Conservation (phyloP, 92 coral and sea anemone species). For the Epizoanthus scotinus region DNA sequence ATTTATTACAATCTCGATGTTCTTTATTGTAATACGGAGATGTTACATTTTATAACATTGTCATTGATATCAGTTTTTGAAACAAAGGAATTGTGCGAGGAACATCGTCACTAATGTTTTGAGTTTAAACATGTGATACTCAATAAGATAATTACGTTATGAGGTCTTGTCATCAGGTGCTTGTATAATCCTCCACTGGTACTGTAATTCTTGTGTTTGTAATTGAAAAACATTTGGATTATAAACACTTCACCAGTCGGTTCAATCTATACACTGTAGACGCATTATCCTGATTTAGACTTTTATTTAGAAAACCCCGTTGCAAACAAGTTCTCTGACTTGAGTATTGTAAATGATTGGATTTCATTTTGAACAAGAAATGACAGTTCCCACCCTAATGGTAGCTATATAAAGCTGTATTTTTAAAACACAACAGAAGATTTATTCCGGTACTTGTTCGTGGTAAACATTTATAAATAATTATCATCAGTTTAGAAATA, state of each 20-base stretch:
- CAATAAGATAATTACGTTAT: background rate
- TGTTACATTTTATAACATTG: background rate
- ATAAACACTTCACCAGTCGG: no score
- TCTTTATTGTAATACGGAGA: background rate
- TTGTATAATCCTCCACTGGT: background rate
- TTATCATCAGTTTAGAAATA: no score
- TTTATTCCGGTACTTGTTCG: background rate
- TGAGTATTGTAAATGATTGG: no score
- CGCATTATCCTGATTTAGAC: no score
- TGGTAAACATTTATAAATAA: slow-evolving; percentile 5
- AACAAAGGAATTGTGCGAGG: background rate
- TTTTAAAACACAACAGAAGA: no score
- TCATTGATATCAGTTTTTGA: background rate
- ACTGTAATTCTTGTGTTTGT: slow-evolving; percentile 9
- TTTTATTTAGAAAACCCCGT: no score
- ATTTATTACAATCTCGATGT: background rate
- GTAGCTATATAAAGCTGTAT: background rate
- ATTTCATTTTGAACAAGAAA: no score
- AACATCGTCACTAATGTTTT: background rate
- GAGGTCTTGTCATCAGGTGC: no score
- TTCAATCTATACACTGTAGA: background rate
- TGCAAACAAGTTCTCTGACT: no score
- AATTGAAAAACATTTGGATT: background rate
- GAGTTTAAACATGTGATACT: slow-evolving; percentile 3
- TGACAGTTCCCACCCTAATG: no score